Base-by-base conservation (phyloP, 2,113 vertebrate genomes). In the Ceyx margarethae region DNA sequence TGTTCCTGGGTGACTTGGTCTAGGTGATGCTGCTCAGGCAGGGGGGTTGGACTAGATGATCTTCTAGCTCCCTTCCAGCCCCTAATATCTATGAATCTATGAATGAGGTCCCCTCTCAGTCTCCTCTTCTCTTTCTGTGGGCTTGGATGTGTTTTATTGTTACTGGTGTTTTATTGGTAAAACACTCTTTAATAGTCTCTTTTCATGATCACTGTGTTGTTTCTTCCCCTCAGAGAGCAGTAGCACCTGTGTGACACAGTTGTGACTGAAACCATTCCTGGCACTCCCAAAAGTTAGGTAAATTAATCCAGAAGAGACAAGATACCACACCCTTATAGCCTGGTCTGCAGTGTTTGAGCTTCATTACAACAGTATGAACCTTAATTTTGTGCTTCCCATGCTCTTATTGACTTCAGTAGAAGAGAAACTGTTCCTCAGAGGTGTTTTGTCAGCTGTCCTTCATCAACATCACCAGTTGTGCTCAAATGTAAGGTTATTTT, bases 381-480 rank as follows among this genome's bases (percentile, higher is more conserved):
- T 81, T 3, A n/a, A 21, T 82, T 87, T 85, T 76, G n/a, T 2
- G 1, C n/a, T 86, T 90, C 26, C 57, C 54, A 6, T 64, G 11
- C 53, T 48, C 11, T 83, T 40, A 43, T 4, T 71, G 31, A 57
- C 35, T 79, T 81, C 28, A 43, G 14, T 21, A 40, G 37, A 73
- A 87, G 23, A 65, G 3, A 81, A 91, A 33, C 28, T 83, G 20
- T 46, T 86, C 45, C n/a, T 71, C 21, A 78, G 53, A 91, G 13
- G 33, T 0, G 5, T 56, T 74, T 84, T 89, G 73, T 93, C 84
- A 87, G 21, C 50, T 87, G n/a, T 91, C 48, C 78, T 84, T 95
- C 89, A 81, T 77, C 77, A 74, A 77, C 50, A 87, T 76, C 58
- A 61, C 81, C 66, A 37, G 19, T 25, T 81, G 54, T 11, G 40